phyloP scores from a whole-genome alignment of 1,140 invertebrate species.

The Cheumatopsyche charites region DNA sequence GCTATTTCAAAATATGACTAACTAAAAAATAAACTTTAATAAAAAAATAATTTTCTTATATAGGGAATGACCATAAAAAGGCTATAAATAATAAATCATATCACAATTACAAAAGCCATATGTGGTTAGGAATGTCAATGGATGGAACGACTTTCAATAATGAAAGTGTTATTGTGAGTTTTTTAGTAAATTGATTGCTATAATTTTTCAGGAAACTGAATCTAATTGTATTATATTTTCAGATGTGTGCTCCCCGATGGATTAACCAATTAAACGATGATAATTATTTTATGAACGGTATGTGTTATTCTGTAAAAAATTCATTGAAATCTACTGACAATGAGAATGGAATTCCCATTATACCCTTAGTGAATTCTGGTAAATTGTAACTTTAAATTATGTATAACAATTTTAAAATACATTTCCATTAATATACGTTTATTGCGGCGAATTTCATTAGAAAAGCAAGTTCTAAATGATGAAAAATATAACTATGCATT shows the following conservation, averaged over 20 bases:
- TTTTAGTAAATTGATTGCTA: background rate
- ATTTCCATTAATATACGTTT: conserved; percentile 17
- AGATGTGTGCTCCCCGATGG: conserved; percentile 46
- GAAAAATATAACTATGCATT: conserved; percentile 64
- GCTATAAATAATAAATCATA: conserved; percentile 32
- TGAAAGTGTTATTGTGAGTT: conserved; percentile 41
- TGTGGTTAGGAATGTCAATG: conserved; percentile 47
- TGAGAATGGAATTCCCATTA: background rate
- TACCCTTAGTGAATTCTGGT: conserved; percentile 42
- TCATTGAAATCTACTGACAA: conserved; percentile 23
- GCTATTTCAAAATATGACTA: too few species aligned
- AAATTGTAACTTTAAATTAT: background rate
- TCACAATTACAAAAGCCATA: conserved; percentile 39
- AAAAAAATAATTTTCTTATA: too few species aligned
- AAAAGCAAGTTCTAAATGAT: conserved; percentile 47
- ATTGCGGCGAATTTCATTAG: conserved; percentile 35
- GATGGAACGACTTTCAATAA: conserved; percentile 40
- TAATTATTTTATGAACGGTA: conserved; percentile 39
- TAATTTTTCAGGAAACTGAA: too few species aligned
- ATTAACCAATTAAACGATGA: conserved; percentile 38
- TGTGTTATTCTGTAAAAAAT: conserved; percentile 39
- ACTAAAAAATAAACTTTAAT: too few species aligned
- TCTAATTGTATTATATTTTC: too few species aligned
- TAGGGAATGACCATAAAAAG: conserved; percentile 34
- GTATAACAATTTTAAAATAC: too few species aligned